A percentile compares a stretch with the other conserved stretches of the same genome.
Conservation (phyloP, 2,113 vertebrate genomes). For the Colinus virginianus region DNA sequence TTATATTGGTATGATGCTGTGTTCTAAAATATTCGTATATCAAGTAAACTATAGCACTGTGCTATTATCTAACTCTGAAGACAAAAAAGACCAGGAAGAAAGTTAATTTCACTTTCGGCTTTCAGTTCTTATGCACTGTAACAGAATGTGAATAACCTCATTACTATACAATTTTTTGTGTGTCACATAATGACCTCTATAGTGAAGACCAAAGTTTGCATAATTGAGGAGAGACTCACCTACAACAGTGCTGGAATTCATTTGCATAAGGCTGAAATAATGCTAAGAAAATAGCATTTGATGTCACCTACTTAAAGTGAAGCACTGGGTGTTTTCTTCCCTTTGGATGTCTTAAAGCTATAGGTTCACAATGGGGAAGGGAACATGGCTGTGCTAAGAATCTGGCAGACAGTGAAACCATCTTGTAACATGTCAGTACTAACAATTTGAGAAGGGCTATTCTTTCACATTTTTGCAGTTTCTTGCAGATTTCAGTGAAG, state of each 20-base stretch:
- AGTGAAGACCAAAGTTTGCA: slow-evolving; percentile 71
- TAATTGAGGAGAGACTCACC: slow-evolving; percentile 71
- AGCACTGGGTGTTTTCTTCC: not conserved
- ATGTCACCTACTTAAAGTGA: slow-evolving; percentile 30
- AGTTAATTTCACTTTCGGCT: slow-evolving; percentile 73
- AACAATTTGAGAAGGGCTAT: not conserved
- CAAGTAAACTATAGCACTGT: slow-evolving; percentile 6
- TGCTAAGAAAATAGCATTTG: slow-evolving; percentile 51
- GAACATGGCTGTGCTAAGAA: not conserved
- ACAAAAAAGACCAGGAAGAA: slow-evolving; percentile 49
- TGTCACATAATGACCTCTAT: slow-evolving; percentile 76
- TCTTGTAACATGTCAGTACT: not conserved
- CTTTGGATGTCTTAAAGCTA: slow-evolving; percentile 17
- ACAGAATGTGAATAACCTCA: slow-evolving; percentile 77
- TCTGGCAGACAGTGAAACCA: not conserved
- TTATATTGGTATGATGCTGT: slow-evolving; percentile 10
- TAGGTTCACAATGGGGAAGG: not conserved
- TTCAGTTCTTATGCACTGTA: slow-evolving; percentile 70
- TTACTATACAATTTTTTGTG: slow-evolving; percentile 70
- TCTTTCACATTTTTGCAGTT: not conserved
- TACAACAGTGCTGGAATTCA: slow-evolving; percentile 41
- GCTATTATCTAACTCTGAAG: slow-evolving; percentile 53
- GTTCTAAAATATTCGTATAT: slow-evolving; percentile 30
- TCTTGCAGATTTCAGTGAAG: not conserved
- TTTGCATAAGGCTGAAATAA: slow-evolving; percentile 59